phyloP scores from a whole-genome alignment of 2,113 vertebrate species.

The Cynopterus brachyotis region DNA sequence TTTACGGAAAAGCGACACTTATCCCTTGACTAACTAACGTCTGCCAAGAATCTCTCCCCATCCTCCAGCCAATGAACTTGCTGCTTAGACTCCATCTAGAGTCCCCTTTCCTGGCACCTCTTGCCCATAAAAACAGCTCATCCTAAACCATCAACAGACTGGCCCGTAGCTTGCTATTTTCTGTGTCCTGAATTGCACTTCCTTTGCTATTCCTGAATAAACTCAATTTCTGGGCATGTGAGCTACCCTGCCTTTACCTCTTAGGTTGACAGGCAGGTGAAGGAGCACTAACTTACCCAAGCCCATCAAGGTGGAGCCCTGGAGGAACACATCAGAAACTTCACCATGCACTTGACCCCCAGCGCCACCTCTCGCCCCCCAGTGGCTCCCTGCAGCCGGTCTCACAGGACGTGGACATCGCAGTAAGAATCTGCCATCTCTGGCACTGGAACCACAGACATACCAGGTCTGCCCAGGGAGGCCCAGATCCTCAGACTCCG shows the following conservation, averaged over 20 bases:
- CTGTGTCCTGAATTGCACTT: background rate
- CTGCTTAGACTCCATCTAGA: background rate
- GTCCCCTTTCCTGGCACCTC: background rate
- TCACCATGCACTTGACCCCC: background rate
- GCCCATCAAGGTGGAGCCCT: background rate
- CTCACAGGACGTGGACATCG: accelerated
- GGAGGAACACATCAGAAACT: background rate
- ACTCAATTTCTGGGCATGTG: background rate
- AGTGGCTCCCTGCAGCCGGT: background rate
- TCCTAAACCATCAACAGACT: background rate
- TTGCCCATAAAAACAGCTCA: background rate
- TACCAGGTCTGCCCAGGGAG: background rate
- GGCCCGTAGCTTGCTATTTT: background rate
- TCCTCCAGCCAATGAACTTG: background rate
- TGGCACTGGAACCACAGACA: background rate
- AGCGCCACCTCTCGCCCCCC: background rate
- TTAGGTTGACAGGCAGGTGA: background rate
- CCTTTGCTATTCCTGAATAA: background rate
- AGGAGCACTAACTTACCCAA: background rate
- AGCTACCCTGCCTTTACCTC: background rate
- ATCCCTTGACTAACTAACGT: background rate
- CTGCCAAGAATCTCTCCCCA: background rate
- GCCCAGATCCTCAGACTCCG: background rate
- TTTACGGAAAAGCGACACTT: background rate
- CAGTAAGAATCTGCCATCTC: background rate